Evolutionary conservation across 2,888 invertebrate species (phyloP), one percentile per base, ranked within the genome.

Genomic region (Drosophila bunnanda): DNA sequence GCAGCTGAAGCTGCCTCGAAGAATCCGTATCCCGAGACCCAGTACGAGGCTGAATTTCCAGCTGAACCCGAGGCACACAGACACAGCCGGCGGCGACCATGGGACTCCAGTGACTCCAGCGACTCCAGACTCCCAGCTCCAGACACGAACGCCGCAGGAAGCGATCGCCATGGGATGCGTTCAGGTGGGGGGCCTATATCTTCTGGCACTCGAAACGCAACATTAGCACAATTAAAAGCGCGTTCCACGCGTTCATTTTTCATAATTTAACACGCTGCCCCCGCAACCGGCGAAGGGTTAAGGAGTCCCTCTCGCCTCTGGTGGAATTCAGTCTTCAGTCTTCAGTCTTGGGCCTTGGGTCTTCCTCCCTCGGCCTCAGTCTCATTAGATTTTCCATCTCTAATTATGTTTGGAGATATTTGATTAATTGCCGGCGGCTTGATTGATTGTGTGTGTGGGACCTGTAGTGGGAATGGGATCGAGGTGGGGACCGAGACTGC

Each of bases 241-340:
- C 78, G 89, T 87, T 83, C 83, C 86, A 77, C 77, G 73, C 74
- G 74, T 82, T 89, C 89, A 90, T 89, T 89, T 89, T 90, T 89
- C 89, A 89, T 86, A 81, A 88, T 88, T 89, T 89, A 82, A 86
- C 82, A 86, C 89, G 79, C 83, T 88, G 79, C 88, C 89, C 87
- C 87, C 77, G 77, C 71, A 61, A 28, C 57, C 67, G 73, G 43
- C 78, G 75, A 84, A 77, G 81, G 83, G 83, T 82, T 84, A 78
- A 85, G 74, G 62, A 60, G 59, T 60, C 46, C 10, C 44, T 28
- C 44, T 44, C 50, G 58, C 58, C 58, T 17, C 52, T 25, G 50
- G 28, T 56, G 69, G 75, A 69, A 70, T 59, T 43, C 43, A 39
- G 39, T 39, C 34, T 48, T 48, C 39, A 34, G 55, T 20, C n/a